phyloP scores from a whole-genome alignment of 2,113 vertebrate species.

The Australoheros scitulus region DNA sequence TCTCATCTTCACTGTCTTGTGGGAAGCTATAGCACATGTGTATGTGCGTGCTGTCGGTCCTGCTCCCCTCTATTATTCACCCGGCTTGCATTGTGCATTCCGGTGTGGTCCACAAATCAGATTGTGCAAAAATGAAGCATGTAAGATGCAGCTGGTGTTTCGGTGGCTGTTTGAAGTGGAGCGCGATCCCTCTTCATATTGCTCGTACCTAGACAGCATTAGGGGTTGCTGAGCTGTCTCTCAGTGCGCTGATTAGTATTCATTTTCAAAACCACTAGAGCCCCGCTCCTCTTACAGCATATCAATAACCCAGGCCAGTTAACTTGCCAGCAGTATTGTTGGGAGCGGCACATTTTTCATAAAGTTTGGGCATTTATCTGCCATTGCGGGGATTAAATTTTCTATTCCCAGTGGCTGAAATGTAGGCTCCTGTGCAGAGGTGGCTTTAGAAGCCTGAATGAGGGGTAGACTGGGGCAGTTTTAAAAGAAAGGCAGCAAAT shows the following conservation, averaged over 20 bases:
- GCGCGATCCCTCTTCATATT: conserved; percentile 55
- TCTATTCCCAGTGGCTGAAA: conserved; percentile 25
- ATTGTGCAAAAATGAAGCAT: conserved; percentile 49
- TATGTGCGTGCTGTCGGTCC: neutral
- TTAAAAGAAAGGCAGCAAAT: neutral
- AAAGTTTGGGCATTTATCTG: conserved; percentile 52
- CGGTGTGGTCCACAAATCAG: conserved; percentile 37
- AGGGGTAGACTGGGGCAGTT: neutral
- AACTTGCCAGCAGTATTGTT: conserved; percentile 43
- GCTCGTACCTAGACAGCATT: conserved; percentile 48
- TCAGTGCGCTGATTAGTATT: conserved; percentile 65
- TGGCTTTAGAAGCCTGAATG: neutral
- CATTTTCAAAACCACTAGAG: conserved; percentile 52
- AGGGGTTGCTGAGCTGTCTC: conserved; percentile 54
- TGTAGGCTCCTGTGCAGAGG: neutral
- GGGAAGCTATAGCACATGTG: neutral
- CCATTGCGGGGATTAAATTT: conserved; percentile 29
- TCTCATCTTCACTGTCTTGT: conserved; percentile 22
- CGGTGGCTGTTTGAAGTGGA: conserved; percentile 50
- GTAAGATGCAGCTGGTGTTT: conserved; percentile 61
- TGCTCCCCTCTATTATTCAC: conserved; percentile 8
- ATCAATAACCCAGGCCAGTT: conserved; percentile 53
- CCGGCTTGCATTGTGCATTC: conserved; percentile 40
- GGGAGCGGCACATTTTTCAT: conserved; percentile 52
- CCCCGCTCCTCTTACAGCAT: conserved; percentile 46